Percentiles rank a stretch among this genome's conserved stretches.
Conservation (phyloP, 2,113 vertebrate genomes). For the Podarcis muralis region DNA sequence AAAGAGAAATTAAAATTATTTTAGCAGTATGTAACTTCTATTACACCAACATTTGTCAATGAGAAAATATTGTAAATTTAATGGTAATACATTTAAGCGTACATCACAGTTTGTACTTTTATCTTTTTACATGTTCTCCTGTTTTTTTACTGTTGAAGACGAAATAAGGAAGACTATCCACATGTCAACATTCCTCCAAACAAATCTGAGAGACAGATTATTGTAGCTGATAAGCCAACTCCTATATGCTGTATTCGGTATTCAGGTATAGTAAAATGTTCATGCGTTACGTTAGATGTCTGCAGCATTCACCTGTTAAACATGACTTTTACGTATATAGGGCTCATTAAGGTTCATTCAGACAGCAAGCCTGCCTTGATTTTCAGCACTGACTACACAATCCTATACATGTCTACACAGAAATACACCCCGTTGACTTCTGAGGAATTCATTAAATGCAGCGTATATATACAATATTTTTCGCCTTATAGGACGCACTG, state of each 20-base stretch:
- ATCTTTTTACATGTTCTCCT: conserved; percentile 1
- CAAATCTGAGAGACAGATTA: conserved; percentile 53
- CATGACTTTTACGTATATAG: neutral
- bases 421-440: neutral
- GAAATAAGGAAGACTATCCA: conserved; percentile 78
- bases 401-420: neutral
- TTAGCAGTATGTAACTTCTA: neutral
- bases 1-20: neutral
- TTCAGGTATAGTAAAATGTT: conserved; percentile 76
- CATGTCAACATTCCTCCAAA: conserved; percentile 70
- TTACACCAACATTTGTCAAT: neutral
- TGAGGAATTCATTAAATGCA: neutral
- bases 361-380: neutral
- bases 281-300: neutral
- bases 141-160: conserved; percentile 49
- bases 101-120: neutral
- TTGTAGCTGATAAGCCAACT: conserved; percentile 61
- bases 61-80: neutral
- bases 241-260: conserved; percentile 78
- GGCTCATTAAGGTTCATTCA: neutral
- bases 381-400: neutral
- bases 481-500: too few relatives aligned
- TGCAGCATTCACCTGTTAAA: neutral
- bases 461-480: too few relatives aligned
- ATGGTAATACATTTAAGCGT: neutral